Evolutionary conservation across 2,113 vertebrate species (phyloP), one percentile per base, ranked within the genome.

Genomic region (Mesitornis unicolor): DNA sequence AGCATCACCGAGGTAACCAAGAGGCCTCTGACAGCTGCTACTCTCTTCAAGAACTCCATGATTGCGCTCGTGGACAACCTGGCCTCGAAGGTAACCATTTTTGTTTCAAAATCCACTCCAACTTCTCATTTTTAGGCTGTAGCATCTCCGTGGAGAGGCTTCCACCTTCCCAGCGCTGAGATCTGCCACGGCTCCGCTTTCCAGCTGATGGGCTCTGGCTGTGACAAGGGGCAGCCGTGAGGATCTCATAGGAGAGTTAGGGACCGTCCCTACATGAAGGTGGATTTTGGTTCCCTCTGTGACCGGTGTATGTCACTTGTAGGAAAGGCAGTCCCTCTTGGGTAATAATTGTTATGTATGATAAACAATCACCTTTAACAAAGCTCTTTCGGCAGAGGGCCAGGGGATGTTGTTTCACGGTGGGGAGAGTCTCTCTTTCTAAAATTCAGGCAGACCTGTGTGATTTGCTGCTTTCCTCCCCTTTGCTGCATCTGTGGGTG

Each of bases 1-100:
- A 99, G 99, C 96, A 99, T 99, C 95, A 99, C 99, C 0, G 99
- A 99, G 96, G 99, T 99, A 93, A 99, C 99, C 95, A 99, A 99
- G 90, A 97, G 99, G 3, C 99, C 99, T 11, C 97, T 99, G 84
- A 99, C 99, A 0, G 99, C 99, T 2, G 99, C 99, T 65, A 98
- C 99, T 3, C 98, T 99, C 56, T 99, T 99, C 95, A 99, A 99
- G 97, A 99, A 98, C 98, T 99, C 99, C 85, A 99, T 99, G 99
- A 99, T 99, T 94, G 98, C 98, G 8, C 88, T 99, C 87, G 99
- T 99, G 96, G 99, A 99, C 97, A 99, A 99, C 95, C 97, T 99
- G 93, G 98, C 98, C 48, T 98, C 98, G n/a, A 99, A 99, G 99
- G 99, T 99, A 98, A 97, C 70, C 42, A 33, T 43, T 86, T 19